These are phyloP conservation scores for Drosophila paulistorum DNA, from an alignment of 1,140 invertebrate species.

Conservation along the genomic window DNA sequence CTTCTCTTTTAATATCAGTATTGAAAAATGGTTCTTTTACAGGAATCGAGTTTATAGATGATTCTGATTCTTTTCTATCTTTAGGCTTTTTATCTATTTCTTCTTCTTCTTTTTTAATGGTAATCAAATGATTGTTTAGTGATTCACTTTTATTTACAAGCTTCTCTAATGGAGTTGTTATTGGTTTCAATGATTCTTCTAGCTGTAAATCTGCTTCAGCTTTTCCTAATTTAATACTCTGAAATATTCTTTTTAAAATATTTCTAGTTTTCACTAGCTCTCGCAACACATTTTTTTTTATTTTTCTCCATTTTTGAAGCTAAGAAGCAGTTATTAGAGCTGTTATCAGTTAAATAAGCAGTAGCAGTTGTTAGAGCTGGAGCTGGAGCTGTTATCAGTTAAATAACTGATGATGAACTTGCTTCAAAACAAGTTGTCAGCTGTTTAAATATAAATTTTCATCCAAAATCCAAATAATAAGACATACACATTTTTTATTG, in stretches of 20 bases:
- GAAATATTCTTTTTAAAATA: not conserved
- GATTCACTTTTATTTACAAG: not conserved
- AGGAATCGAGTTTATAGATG: not conserved
- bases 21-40: not conserved
- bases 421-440: too few species aligned
- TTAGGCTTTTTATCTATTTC: not conserved
- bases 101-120: not conserved
- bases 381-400: too few species aligned
- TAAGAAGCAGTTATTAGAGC: too few species aligned
- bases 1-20: not conserved
- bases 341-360: too few species aligned
- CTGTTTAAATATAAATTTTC: too few species aligned
- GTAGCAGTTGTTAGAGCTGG: too few species aligned
- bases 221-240: constrained; percentile 1
- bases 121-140: not conserved
- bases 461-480: too few species aligned
- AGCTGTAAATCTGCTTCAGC: constrained; percentile 5
- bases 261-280: not conserved
- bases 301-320: too few species aligned
- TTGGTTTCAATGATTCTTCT: not conserved
- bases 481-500: too few species aligned
- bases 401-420: too few species aligned
- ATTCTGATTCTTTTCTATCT: not conserved
- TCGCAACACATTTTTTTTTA: too few species aligned
- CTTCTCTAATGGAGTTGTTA: not conserved